phyloP scores from a whole-genome alignment of 2,113 vertebrate genomes.

The Dryoscopus gambensis region DNA sequence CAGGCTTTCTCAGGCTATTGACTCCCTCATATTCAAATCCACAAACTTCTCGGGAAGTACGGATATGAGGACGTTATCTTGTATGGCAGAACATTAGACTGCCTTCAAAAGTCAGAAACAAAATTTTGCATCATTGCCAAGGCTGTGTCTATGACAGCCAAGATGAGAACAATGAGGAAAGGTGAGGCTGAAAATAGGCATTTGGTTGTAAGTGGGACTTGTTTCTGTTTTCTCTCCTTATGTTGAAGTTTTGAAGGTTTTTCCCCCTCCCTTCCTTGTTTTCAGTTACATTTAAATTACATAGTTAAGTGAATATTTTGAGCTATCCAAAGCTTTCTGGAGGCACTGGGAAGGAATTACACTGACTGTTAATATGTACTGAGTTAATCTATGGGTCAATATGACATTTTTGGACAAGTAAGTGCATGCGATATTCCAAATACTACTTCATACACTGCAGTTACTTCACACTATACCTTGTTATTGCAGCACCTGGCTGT shows the following conservation, averaged over 20 bases:
- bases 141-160: not conserved
- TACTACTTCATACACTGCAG: not conserved
- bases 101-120: not conserved
- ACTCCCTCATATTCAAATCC: not conserved
- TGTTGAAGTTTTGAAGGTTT: fast-evolving
- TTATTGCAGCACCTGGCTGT: not conserved
- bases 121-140: not conserved
- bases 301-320: not conserved
- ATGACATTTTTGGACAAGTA: not conserved
- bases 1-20: not conserved
- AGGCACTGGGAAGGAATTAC: not conserved
- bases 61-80: not conserved
- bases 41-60: not conserved
- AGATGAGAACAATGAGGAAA: not conserved
- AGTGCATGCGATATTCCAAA: not conserved
- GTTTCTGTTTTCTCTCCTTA: not conserved
- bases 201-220: not conserved
- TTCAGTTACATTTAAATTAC: not conserved
- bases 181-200: not conserved
- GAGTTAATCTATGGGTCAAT: not conserved
- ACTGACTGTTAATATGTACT: not conserved
- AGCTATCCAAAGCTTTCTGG: not conserved
- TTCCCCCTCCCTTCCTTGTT: not conserved
- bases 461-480: not conserved
- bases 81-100: not conserved